Percentiles rank a stretch among this genome's conserved stretches.
phyloP scores from a whole-genome alignment of 1,140 invertebrate genomes.

The Bombus ignitus region DNA sequence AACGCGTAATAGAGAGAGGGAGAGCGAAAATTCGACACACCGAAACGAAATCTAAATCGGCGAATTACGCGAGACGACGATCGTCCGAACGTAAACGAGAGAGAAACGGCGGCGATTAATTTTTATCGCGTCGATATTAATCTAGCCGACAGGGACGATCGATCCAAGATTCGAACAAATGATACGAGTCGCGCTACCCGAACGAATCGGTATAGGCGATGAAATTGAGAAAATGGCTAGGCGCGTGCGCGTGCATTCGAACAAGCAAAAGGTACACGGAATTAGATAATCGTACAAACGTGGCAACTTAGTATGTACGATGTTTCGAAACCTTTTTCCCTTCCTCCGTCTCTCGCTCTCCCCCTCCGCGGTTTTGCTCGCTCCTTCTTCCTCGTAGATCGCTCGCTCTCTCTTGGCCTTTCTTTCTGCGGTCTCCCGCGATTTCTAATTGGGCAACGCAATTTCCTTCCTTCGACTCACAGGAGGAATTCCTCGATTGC shows the following conservation, averaged over 20 bases:
- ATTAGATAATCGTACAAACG: constrained; percentile 20
- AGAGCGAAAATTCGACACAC: too few species aligned
- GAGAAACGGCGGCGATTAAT: not conserved
- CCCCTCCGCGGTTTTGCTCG: not conserved
- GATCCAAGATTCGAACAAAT: not conserved
- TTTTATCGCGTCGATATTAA: not conserved
- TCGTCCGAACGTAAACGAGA: not conserved
- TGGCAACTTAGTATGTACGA: not conserved
- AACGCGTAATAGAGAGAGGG: too few species aligned
- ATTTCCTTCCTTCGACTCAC: constrained; percentile 77
- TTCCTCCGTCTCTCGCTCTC: not conserved
- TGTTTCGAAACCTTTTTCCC: constrained; percentile 20
- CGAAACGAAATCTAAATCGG: too few species aligned
- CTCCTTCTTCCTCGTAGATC: not conserved
- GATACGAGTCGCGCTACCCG: too few species aligned
- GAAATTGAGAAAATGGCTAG: not conserved
- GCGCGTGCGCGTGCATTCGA: not conserved
- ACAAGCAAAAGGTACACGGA: not conserved
- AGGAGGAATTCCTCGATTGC: constrained; percentile 73
- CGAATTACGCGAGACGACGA: too few species aligned
- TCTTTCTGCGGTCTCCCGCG: constrained; percentile 70
- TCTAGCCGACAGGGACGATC: not conserved
- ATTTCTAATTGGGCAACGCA: constrained; percentile 78
- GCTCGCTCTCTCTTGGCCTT: constrained; percentile 36
- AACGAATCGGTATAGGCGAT: not conserved